phyloP scores from a whole-genome alignment of 2,113 vertebrate genomes.

The Pavo muticus region DNA sequence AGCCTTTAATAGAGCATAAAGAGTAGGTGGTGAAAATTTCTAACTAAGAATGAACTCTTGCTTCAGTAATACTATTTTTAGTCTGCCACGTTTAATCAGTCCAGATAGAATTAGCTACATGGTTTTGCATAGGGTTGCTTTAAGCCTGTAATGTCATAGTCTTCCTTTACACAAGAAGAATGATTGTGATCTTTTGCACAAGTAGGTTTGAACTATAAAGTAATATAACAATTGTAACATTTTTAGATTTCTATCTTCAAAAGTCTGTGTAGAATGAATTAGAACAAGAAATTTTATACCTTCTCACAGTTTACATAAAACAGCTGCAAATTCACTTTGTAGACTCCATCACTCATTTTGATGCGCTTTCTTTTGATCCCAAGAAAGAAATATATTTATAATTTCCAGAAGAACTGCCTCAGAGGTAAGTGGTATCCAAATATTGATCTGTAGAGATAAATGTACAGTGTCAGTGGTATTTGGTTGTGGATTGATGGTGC shows the following conservation, averaged over 20 bases:
- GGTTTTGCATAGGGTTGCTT: background rate
- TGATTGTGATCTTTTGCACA: constrained; percentile 14
- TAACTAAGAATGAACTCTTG: background rate
- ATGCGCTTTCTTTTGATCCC: constrained; percentile 60
- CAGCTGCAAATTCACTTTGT: constrained; percentile 59
- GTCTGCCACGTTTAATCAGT: background rate
- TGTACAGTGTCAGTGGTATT: constrained; percentile 53
- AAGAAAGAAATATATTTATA: constrained; percentile 70
- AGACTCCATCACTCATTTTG: constrained; percentile 66
- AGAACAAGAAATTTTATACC: background rate
- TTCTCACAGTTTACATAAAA: constrained; percentile 34
- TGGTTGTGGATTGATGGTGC: constrained; percentile 68
- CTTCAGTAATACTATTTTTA: background rate
- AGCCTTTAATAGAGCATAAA: background rate
- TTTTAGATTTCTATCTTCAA: background rate
- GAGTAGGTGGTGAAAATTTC: background rate
- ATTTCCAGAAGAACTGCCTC: constrained; percentile 70
- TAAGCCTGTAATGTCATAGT: background rate
- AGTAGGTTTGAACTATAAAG: background rate
- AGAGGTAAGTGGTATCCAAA: constrained; percentile 72
- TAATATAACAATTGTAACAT: constrained; percentile 31
- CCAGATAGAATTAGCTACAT: background rate
- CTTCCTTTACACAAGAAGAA: constrained; percentile 37
- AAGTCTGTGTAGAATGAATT: constrained; percentile 16
- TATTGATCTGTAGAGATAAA: constrained; percentile 73